These are phyloP conservation scores for Troglohyphantes excavatus DNA, from an alignment of 2,888 invertebrate species.

Conservation along the genomic window DNA sequence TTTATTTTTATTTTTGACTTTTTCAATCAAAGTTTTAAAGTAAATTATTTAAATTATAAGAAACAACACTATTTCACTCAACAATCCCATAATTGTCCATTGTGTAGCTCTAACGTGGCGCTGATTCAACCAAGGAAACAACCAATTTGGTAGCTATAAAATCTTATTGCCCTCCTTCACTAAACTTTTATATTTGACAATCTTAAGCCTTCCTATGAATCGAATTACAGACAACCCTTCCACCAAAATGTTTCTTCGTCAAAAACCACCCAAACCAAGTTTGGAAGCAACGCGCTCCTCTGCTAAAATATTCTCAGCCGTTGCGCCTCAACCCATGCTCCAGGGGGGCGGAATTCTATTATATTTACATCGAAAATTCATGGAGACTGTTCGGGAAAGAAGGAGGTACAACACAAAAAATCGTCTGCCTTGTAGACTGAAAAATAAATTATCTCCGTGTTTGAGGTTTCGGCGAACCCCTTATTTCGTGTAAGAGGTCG, in stretches of 20 bases:
- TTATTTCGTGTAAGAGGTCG: background rate
- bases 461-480: background rate
- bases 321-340: background rate
- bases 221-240: background rate
- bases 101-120: too few relatives aligned
- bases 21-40: too few relatives aligned
- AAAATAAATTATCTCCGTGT: background rate
- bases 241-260: background rate
- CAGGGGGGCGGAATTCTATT: slow-evolving; percentile 43
- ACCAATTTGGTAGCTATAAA: too few relatives aligned
- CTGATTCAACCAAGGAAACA: too few relatives aligned
- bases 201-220: background rate
- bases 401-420: background rate
- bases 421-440: background rate
- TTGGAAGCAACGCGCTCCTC: slow-evolving; percentile 7
- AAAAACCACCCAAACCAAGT: background rate
- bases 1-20: too few relatives aligned
- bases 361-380: slow-evolving; percentile 67
- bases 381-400: background rate
- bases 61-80: too few relatives aligned
- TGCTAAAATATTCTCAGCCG: slow-evolving; percentile 51
- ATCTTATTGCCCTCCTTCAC: background rate
- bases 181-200: background rate
- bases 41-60: too few relatives aligned
- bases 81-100: too few relatives aligned